Conservation (phyloP, 2,888 invertebrate species). For the Drosophila incognita region DNA sequence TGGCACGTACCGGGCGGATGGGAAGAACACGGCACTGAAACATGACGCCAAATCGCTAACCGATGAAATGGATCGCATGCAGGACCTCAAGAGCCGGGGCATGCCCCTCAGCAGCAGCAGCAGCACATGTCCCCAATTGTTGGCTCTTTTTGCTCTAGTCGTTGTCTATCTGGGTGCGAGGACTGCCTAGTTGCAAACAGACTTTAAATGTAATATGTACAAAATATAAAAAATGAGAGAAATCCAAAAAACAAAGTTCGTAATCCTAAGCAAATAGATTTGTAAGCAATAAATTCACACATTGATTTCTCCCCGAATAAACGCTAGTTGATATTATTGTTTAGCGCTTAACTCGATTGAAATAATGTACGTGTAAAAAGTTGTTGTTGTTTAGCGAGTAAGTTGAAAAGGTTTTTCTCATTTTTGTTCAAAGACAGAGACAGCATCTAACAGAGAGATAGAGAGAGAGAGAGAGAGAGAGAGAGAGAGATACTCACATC, state of each 20-base stretch:
- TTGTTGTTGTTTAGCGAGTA: constrained; percentile 74
- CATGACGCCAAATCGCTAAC: constrained; percentile 84
- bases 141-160: background rate
- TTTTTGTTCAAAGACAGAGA: constrained; percentile 18
- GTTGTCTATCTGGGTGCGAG: constrained; percentile 46
- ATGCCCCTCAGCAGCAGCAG: background rate
- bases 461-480: no score
- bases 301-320: constrained; percentile 42
- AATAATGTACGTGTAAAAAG: constrained; percentile 65
- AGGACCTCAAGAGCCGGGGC: constrained; percentile 62
- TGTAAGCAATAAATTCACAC: constrained; percentile 57
- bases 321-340: constrained; percentile 24
- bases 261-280: constrained; percentile 36
- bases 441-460: background rate
- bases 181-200: constrained; percentile 44
- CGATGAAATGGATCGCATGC: constrained; percentile 81
- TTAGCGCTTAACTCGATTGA: constrained; percentile 34
- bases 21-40: constrained; percentile 71
- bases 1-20: constrained; percentile 80
- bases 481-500: constrained; percentile 45
- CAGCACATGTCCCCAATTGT: background rate
- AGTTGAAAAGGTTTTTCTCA: constrained; percentile 42
- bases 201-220: constrained; percentile 53
- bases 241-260: constrained; percentile 12
- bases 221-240: constrained; percentile 39